Evolutionary conservation across 2,797 vertebrate species (phyloP).

Genomic region (Lagodon rhomboides): DNA sequence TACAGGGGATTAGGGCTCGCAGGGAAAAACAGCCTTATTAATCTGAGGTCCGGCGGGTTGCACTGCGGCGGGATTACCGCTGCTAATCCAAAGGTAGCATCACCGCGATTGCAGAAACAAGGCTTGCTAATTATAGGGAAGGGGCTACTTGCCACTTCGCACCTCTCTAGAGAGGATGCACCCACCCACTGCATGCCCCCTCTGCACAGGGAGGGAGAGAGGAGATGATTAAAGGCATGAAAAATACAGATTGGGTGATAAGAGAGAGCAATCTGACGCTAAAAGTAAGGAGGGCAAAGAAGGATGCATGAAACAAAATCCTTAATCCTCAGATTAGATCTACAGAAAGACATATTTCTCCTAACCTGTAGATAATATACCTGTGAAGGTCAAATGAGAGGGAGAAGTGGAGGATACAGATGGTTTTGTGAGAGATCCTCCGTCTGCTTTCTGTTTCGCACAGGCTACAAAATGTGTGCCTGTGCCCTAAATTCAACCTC

Average conservation of each 20-base stretch:
- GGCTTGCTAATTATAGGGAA: constrained; percentile 79
- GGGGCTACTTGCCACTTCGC: constrained; percentile 88
- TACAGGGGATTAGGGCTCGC: constrained; percentile 66
- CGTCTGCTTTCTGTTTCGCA: constrained; percentile 21
- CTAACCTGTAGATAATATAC: constrained; percentile 25
- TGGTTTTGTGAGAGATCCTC: background rate
- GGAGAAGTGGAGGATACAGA: background rate
- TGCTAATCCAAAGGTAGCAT: constrained; percentile 85
- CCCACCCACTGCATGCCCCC: constrained; percentile 83
- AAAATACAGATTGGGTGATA: constrained; percentile 40
- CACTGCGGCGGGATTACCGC: constrained; percentile 68
- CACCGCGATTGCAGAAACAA: constrained; percentile 77
- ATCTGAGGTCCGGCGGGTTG: constrained; percentile 70
- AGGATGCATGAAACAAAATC: constrained; percentile 38
- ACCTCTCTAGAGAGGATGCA: constrained; percentile 87
- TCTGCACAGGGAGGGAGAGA: constrained; percentile 77
- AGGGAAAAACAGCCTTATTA: constrained; percentile 66
- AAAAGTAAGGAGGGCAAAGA: constrained; percentile 28
- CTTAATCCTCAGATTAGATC: constrained; percentile 69
- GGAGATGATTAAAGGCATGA: constrained; percentile 62
- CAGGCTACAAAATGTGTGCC: constrained; percentile 32
- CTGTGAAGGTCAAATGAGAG: constrained; percentile 56
- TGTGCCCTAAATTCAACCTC: constrained; percentile 72
- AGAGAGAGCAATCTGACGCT: constrained; percentile 24
- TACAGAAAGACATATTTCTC: constrained; percentile 31